Base-by-base conservation (phyloP, 2,888 invertebrate genomes). In the Cheilosia variabilis region DNA sequence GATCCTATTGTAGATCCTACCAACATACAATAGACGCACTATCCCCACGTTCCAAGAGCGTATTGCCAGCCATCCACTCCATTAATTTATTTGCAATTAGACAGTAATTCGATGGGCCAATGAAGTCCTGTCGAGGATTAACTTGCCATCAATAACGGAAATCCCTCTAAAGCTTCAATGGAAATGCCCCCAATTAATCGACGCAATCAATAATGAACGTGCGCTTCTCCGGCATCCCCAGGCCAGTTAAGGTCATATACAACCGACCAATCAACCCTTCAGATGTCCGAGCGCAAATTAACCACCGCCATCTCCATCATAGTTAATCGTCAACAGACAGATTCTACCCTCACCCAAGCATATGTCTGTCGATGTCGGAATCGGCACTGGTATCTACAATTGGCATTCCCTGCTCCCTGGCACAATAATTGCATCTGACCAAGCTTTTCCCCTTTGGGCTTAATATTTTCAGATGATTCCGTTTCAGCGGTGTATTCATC, bases 181-280 rank as follows among this genome's bases (percentile, higher is more conserved):
- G 43, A 60, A 60, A 60, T 60, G 9, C 43, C n/a, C n/a, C 41
- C 43, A 22, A 60, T 60, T 60, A 60, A 60, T 60, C 15, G 24
- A 43, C 41, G n/a, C 34, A 57, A 57, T 57, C 31, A 31, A 31
- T 55, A n/a, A 55, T 31, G 10, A 55, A 55, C 57, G 24, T 52
- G 22, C 52, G 22, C 22, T 31, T 6, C 19, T 27, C 9, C 50
- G 4, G 0, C 13, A 22, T 22, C 3, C 4, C 50, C 50, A 24
- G 17, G 15, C 52, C 52, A 52, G 22, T 15, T 2, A 13, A 52
- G 15, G 52, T 22, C 22, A 45, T n/a, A 4, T 17, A 13, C 17
- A 15, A 15, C 13, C 15, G 10, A 15, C 43, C 41, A 41, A 43
- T 43, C 41, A 22, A 37, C 60, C 22, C 13, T 34, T 19, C 57